Evolutionary conservation across 2,113 vertebrate genomes (phyloP).

Genomic region (Macaca mulatta): DNA sequence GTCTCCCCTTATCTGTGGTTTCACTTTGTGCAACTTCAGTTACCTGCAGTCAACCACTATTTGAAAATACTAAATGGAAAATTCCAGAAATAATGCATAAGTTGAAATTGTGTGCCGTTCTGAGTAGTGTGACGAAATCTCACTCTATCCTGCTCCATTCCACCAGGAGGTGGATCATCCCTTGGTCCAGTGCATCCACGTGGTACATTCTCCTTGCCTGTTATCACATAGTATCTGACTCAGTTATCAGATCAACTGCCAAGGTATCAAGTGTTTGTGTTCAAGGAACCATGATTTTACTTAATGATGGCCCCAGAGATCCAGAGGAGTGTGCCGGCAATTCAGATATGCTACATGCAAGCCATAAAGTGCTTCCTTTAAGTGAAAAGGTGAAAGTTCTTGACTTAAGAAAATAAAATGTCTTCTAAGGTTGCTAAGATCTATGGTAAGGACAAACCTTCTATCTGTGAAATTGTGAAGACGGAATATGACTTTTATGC

Average conservation of each 20-base stretch:
- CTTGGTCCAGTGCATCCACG: not conserved
- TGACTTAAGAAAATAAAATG: not conserved
- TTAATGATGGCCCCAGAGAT: not conserved
- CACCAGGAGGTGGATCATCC: not conserved
- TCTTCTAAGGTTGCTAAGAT: not conserved
- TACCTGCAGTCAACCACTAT: not conserved
- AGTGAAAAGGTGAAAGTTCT: not conserved
- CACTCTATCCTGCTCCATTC: not conserved
- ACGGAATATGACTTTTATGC: not conserved
- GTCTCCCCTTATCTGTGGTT: not conserved
- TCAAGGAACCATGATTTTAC: not conserved
- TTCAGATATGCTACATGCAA: not conserved
- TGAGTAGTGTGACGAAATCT: not conserved
- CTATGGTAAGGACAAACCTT: not conserved
- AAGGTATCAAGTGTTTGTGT: not conserved
- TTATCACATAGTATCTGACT: not conserved
- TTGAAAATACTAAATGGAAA: not conserved
- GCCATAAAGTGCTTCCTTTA: not conserved
- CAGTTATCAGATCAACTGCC: not conserved
- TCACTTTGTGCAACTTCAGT: not conserved
- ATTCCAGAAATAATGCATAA: not conserved
- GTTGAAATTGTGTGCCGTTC: not conserved
- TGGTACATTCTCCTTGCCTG: not conserved
- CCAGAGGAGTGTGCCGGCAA: not conserved
- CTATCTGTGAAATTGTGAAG: not conserved